Evolutionary conservation across 2,113 vertebrate species (phyloP).

Genomic region (Lucifuga dentata): DNA sequence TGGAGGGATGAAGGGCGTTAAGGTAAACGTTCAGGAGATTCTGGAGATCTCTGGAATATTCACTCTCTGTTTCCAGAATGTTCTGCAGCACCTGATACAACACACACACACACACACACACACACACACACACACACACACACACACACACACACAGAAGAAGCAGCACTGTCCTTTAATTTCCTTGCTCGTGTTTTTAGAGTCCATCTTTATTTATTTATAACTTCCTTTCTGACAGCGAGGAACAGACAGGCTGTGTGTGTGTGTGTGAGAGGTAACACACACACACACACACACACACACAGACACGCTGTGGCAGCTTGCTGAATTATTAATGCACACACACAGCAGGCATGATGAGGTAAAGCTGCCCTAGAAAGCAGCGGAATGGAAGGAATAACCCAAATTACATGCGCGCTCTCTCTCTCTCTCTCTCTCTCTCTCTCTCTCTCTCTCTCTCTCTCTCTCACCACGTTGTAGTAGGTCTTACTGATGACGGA

Average conservation of each 20-base stretch:
- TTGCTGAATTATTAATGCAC: conserved; percentile 72
- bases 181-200: no score
- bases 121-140: conserved; percentile 23
- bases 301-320: conserved; percentile 34
- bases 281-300: no score
- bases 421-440: conserved; percentile 10
- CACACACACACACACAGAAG: no score
- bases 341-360: conserved; percentile 32
- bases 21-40: conserved; percentile 92
- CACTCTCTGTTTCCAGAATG: conserved; percentile 95
- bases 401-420: conserved; percentile 74
- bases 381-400: conserved; percentile 79
- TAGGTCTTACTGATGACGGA: conserved; percentile 95
- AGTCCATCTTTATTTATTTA: conserved; percentile 3
- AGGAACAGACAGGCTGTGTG: no score
- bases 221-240: background rate
- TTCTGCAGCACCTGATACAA: conserved; percentile 93
- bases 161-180: no score
- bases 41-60: conserved; percentile 95
- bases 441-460: background rate
- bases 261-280: background rate
- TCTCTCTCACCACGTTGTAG: conserved; percentile 92
- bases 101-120: background rate
- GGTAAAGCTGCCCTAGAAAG: conserved; percentile 77
- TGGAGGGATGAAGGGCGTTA: conserved; percentile 90